Percentiles rank a stretch among this genome's conserved stretches.
Evolutionary conservation across 2,888 invertebrate genomes (phyloP).

Genomic region (Drosophila tanythrix): DNA sequence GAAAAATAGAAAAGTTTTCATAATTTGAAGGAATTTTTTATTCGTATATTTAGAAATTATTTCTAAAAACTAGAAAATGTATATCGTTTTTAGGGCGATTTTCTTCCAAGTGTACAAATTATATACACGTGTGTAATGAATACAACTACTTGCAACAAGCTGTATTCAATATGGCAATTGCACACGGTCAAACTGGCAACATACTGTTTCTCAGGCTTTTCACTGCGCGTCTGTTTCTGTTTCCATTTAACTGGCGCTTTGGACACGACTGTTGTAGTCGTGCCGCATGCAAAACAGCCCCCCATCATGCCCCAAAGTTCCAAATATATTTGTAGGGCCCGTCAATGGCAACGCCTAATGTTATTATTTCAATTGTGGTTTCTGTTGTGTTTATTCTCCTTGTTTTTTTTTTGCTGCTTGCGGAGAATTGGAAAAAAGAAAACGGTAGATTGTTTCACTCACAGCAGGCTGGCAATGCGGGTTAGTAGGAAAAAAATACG

Average conservation of each 20-base stretch:
- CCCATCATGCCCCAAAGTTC: conserved; percentile 12
- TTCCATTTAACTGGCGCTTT: conserved; percentile 24
- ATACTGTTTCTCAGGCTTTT: conserved; percentile 50
- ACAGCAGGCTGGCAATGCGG: conserved; percentile 58
- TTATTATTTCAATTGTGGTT: conserved; percentile 54
- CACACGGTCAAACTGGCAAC: conserved; percentile 15
- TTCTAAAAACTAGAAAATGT: background rate
- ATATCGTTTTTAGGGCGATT: background rate
- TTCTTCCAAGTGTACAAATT: background rate
- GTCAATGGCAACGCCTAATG: conserved; percentile 72
- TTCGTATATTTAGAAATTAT: background rate
- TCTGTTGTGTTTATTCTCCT: conserved; percentile 9
- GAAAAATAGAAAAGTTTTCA: background rate
- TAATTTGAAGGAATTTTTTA: background rate
- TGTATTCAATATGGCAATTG: conserved; percentile 32
- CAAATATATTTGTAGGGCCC: conserved; percentile 32
- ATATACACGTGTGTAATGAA: background rate
- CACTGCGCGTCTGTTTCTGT: conserved; percentile 2
- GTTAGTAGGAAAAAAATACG: conserved; percentile 62
- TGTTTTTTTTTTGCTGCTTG: background rate
- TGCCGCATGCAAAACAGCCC: conserved; percentile 45
- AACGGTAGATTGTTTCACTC: conserved; percentile 51
- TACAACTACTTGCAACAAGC: conserved; percentile 15
- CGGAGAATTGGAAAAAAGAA: conserved; percentile 30
- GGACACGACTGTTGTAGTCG: conserved; percentile 21